Evolutionary conservation across 2,113 vertebrate genomes (phyloP).

Genomic region (Hippotragus niger): DNA sequence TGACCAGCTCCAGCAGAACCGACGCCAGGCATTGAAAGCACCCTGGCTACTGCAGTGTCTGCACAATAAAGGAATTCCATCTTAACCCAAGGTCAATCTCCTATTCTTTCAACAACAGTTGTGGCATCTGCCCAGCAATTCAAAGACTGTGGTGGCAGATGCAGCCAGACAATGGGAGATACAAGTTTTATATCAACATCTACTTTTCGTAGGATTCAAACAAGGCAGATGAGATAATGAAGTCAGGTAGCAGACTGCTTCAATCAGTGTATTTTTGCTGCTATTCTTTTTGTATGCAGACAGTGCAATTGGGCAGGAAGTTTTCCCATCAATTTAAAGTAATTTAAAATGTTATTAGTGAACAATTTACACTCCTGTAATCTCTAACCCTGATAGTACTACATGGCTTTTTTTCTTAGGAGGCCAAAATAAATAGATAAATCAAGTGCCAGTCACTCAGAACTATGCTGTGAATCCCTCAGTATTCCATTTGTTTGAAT

Average conservation of each 20-base stretch:
- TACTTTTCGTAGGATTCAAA: conserved; percentile 47
- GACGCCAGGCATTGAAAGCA: conserved; percentile 14
- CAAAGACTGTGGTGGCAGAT: conserved; percentile 71
- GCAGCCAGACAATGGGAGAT: conserved; percentile 58
- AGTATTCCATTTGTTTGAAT: conserved; percentile 3
- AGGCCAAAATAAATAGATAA: background rate
- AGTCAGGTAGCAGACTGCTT: conserved; percentile 52
- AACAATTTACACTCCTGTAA: background rate
- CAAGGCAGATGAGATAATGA: conserved; percentile 35
- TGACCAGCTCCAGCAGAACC: conserved; percentile 29
- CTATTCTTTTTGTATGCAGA: conserved; percentile 6
- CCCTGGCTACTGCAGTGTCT: conserved; percentile 51
- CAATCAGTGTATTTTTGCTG: background rate
- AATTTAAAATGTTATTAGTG: conserved; percentile 32
- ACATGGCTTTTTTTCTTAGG: background rate
- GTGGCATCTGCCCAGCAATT: conserved; percentile 75
- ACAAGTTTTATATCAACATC: conserved; percentile 62
- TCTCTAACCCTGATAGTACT: background rate
- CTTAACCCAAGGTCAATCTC: conserved; percentile 66
- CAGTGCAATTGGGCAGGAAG: background rate
- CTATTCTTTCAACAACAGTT: conserved; percentile 63
- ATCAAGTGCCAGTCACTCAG: background rate
- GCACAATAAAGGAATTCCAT: conserved; percentile 65
- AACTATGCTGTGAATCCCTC: background rate
- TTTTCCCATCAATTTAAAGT: conserved; percentile 20